Evolutionary conservation across 53 echinoderm and acorn worm species (phyloP).

Genomic region (Henricia sp.): DNA sequence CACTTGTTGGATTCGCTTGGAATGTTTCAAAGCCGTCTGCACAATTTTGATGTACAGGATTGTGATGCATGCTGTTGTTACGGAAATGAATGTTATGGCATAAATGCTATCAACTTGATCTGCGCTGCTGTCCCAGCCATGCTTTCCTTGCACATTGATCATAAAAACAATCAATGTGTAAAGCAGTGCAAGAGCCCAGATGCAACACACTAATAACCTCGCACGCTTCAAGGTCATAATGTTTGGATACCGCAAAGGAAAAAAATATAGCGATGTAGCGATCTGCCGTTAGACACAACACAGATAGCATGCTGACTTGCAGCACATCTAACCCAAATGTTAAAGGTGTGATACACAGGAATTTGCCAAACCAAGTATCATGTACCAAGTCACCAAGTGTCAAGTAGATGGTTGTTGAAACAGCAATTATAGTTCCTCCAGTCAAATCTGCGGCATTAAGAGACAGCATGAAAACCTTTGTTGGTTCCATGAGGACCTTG

Average conservation of each 20-base stretch:
- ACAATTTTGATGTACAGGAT: too few relatives aligned
- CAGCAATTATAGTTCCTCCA: not conserved
- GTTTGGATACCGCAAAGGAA: not conserved
- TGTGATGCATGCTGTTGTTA: too few relatives aligned
- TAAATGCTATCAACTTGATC: too few relatives aligned
- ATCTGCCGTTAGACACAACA: slow-evolving; percentile 12
- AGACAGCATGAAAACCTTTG: slow-evolving; percentile 40
- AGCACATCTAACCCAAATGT: not conserved
- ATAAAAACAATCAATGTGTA: too few relatives aligned
- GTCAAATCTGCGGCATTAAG: not conserved
- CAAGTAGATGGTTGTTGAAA: not conserved
- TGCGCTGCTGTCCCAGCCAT: too few relatives aligned
- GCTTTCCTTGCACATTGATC: too few relatives aligned
- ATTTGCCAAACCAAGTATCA: not conserved
- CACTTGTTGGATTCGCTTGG: too few relatives aligned
- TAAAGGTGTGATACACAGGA: not conserved
- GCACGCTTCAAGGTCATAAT: slow-evolving; percentile 2
- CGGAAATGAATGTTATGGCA: too few relatives aligned
- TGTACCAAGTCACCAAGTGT: not conserved
- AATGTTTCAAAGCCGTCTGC: too few relatives aligned
- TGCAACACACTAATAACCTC: not conserved
- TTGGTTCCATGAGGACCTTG: not conserved
- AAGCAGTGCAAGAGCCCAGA: not conserved
- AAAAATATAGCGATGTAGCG: slow-evolving; percentile 7
- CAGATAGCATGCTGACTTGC: not conserved